phyloP scores from a whole-genome alignment of 37 sponge, comb jelly and placozoan species.

The Halisarca cf. caerulea region DNA sequence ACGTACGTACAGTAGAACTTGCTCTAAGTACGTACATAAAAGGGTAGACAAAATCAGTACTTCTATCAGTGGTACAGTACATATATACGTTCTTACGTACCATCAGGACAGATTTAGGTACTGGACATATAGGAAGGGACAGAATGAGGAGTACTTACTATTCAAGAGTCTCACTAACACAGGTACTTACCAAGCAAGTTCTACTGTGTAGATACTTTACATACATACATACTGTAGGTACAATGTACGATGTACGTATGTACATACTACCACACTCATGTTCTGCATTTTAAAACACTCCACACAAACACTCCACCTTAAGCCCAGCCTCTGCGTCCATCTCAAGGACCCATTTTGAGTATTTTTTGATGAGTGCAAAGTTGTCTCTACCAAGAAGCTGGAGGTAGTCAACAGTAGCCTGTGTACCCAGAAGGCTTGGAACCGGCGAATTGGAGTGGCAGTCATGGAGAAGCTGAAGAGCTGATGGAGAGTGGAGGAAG shows the following conservation, averaged over 20 bases:
- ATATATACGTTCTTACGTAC: no score
- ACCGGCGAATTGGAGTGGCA: conserved; percentile 38
- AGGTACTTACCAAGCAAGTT: no score
- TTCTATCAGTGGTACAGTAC: no score
- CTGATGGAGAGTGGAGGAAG: conserved; percentile 22
- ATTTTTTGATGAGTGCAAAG: conserved; percentile 62
- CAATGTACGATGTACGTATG: not conserved
- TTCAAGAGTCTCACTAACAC: no score
- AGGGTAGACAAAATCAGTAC: no score
- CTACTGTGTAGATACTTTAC: not conserved
- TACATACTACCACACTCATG: not conserved
- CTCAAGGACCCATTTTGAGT: conserved; percentile 76
- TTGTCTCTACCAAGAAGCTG: conserved; percentile 59
- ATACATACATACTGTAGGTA: not conserved
- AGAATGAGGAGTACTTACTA: no score
- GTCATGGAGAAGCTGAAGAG: conserved; percentile 40
- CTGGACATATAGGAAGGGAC: no score
- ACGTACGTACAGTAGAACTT: no score
- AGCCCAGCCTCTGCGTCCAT: conserved; percentile 38
- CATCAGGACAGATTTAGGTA: no score
- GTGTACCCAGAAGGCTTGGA: conserved; percentile 44
- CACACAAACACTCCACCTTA: not conserved
- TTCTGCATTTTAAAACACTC: not conserved
- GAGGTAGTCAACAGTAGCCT: conserved; percentile 72
- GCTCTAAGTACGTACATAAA: no score